Evolutionary conservation across 2,888 invertebrate genomes (phyloP).

Genomic region (Andrena chrysosceles): DNA sequence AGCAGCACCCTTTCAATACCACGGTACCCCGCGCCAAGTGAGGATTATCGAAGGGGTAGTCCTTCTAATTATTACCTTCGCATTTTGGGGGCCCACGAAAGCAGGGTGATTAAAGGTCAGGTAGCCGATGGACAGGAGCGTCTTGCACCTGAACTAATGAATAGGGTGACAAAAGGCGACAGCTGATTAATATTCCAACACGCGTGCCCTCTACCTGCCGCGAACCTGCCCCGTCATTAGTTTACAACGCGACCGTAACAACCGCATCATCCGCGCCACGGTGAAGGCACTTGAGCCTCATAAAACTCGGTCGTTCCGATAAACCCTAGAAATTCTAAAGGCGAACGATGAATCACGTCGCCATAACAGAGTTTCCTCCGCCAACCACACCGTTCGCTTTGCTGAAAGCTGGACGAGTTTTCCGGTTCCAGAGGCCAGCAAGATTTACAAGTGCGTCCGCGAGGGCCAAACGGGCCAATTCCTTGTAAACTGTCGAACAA

Average conservation of each 20-base stretch:
- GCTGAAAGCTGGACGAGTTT: neutral
- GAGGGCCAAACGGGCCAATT: neutral
- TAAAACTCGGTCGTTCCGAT: neutral
- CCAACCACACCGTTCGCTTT: neutral
- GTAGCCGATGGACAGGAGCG: neutral
- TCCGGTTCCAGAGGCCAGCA: neutral
- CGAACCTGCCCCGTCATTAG: neutral
- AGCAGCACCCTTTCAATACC: neutral
- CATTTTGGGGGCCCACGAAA: neutral
- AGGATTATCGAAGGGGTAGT: neutral
- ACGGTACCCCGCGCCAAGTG: neutral
- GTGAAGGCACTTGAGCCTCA: neutral
- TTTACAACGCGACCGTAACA: no score
- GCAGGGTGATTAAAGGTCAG: conserved; percentile 1
- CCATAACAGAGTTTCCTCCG: neutral
- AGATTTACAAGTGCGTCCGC: neutral
- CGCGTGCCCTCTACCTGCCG: conserved; percentile 5
- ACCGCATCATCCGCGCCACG: no score
- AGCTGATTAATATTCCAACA: conserved; percentile 5
- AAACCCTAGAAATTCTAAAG: conserved; percentile 1
- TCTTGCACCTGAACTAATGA: neutral
- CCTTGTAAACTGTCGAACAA: conserved; percentile 9
- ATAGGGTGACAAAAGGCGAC: neutral
- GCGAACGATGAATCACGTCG: neutral
- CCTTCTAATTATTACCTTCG: conserved; percentile 1